These are phyloP conservation scores for Pyrgus malvae DNA, from an alignment of 2,888 invertebrate genomes.

Conservation along the genomic window DNA sequence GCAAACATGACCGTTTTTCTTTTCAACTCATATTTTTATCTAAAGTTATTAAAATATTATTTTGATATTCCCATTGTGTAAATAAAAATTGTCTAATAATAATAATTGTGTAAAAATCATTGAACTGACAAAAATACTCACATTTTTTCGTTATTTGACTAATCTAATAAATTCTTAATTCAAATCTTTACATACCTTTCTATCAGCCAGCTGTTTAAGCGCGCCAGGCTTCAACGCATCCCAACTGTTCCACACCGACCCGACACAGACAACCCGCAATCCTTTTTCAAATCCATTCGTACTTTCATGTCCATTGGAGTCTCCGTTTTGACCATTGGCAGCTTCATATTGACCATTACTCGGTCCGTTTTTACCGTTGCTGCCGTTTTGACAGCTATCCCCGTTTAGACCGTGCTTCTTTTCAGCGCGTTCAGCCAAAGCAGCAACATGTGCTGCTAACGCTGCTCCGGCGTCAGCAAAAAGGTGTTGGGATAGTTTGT, in stretches of 20 bases:
- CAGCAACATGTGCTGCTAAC: conserved; percentile 84
- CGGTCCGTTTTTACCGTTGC: background rate
- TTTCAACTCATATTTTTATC: too few species aligned
- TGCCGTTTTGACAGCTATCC: background rate
- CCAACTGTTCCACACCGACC: conserved; percentile 98
- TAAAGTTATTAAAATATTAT: too few species aligned
- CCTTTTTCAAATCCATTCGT: conserved; percentile 63
- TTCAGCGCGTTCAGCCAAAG: conserved; percentile 80
- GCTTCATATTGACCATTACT: background rate
- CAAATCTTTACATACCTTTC: conserved; percentile 42
- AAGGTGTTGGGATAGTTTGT: conserved; percentile 85
- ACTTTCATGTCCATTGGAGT: conserved; percentile 65
- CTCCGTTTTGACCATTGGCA: background rate
- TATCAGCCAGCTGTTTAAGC: conserved; percentile 71
- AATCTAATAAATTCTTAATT: too few species aligned
- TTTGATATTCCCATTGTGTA: too few species aligned
- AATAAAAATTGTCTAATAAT: too few species aligned
- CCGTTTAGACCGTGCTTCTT: conserved; percentile 44
- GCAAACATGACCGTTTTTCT: too few species aligned
- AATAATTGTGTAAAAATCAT: too few species aligned
- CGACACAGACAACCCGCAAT: conserved; percentile 92
- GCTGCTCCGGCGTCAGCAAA: conserved; percentile 87
- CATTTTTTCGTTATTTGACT: too few species aligned
- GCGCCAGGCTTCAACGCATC: conserved; percentile 88
- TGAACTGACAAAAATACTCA: too few species aligned